phyloP scores from a whole-genome alignment of 2,888 invertebrate species.

The Melipona bicolor region DNA sequence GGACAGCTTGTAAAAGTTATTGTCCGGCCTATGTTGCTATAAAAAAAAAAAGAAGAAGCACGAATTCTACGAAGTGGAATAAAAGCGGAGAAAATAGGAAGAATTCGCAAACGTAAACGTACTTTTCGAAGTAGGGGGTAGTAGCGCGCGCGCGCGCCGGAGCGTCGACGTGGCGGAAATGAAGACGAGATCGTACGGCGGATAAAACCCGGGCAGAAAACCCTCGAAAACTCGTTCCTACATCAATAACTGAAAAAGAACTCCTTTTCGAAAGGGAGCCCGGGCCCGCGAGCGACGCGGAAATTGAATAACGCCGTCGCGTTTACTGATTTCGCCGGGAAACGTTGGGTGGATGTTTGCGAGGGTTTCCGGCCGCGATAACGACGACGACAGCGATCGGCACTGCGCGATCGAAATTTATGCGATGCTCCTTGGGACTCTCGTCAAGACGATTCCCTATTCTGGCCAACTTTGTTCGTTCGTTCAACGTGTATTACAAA shows the following conservation, averaged over 20 bases:
- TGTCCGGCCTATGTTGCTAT: background rate
- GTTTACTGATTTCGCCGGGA: slow-evolving; percentile 64
- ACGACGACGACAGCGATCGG: slow-evolving; percentile 55
- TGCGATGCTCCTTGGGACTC: background rate
- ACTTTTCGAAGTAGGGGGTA: slow-evolving; percentile 13
- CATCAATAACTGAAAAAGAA: slow-evolving; percentile 60
- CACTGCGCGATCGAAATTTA: slow-evolving; percentile 58
- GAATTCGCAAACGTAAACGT: slow-evolving; percentile 51
- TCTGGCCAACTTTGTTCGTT: background rate
- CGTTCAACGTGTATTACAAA: no score
- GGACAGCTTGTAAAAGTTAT: background rate
- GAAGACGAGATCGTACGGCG: slow-evolving; percentile 67
- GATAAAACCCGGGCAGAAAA: slow-evolving; percentile 56
- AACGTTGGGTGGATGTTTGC: slow-evolving; percentile 29
- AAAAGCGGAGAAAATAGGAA: background rate
- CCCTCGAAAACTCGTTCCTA: slow-evolving; percentile 64
- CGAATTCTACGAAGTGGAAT: background rate
- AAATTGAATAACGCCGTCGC: slow-evolving; percentile 72
- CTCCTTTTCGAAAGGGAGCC: slow-evolving; percentile 42
- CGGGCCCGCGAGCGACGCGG: slow-evolving; percentile 48
- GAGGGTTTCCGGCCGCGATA: slow-evolving; percentile 52
- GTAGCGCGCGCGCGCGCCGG: background rate
- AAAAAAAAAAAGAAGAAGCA: background rate
- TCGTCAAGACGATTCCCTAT: background rate
- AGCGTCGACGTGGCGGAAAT: slow-evolving; percentile 64